Evolutionary conservation across 2,888 invertebrate species (phyloP).

Genomic region (Nomada goodeniana): DNA sequence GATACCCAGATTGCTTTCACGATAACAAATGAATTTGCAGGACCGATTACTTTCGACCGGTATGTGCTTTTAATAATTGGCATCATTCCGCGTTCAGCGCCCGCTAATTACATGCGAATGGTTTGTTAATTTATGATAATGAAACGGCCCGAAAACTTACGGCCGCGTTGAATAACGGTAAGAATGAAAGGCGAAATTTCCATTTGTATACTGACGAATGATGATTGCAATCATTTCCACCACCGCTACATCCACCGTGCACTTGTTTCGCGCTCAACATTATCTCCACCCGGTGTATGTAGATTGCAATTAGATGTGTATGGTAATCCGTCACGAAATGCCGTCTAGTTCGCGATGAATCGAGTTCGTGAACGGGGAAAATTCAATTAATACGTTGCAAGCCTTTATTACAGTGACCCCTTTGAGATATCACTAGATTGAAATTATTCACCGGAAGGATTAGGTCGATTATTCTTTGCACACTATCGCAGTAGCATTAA

Average conservation of each 20-base stretch:
- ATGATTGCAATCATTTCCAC: conserved; percentile 70
- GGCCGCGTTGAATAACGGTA: conserved; percentile 68
- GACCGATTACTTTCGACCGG: conserved; percentile 52
- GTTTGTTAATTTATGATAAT: conserved; percentile 76
- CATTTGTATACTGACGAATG: conserved; percentile 70
- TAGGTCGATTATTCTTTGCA: too few species aligned
- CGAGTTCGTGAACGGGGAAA: conserved; percentile 30
- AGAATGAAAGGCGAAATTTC: conserved; percentile 69
- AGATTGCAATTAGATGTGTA: conserved; percentile 62
- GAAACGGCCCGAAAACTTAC: conserved; percentile 69
- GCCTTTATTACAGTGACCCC: background rate
- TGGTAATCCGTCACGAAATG: conserved; percentile 45
- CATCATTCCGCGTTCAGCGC: conserved; percentile 50
- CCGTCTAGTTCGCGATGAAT: conserved; percentile 31
- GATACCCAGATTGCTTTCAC: conserved; percentile 42
- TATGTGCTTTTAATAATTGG: conserved; percentile 59
- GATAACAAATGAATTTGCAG: conserved; percentile 60
- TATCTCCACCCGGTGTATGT: conserved; percentile 32
- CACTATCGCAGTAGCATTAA: too few species aligned
- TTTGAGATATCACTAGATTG: background rate
- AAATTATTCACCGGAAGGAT: too few species aligned
- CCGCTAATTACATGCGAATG: conserved; percentile 69
- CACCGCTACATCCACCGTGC: conserved; percentile 57
- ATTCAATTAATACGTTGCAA: conserved; percentile 34
- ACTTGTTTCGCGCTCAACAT: conserved; percentile 56